Conservation (phyloP, 2,113 vertebrate species). For the Pyrgilauda ruficollis region DNA sequence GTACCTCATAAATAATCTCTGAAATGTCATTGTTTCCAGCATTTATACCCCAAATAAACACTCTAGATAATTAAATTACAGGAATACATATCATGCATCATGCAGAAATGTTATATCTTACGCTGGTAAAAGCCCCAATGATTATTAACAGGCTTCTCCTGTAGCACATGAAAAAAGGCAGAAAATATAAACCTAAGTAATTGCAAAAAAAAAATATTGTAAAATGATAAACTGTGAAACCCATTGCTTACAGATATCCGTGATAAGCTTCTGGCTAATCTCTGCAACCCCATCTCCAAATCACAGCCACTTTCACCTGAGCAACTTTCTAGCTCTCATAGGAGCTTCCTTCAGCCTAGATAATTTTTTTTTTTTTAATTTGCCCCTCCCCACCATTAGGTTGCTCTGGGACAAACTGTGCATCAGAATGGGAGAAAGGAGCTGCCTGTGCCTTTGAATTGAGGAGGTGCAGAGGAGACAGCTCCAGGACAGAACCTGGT, state of each 20-base stretch:
- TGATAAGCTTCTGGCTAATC: neutral
- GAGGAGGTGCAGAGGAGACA: neutral
- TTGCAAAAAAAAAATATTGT: neutral
- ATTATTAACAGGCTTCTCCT: neutral
- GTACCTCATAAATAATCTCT: neutral
- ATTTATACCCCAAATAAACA: neutral
- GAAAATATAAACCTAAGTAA: neutral
- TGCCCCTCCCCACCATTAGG: neutral
- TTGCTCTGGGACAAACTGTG: neutral
- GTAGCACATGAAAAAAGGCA: neutral
- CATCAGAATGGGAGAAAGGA: neutral
- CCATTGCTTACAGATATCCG: neutral
- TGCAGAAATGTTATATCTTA: neutral
- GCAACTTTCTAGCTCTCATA: neutral
- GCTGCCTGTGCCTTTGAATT: neutral
- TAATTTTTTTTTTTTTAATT: neutral
- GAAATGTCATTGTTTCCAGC: neutral
- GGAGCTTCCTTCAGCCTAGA: neutral
- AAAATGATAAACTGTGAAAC: neutral
- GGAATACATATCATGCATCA: neutral
- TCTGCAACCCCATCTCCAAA: neutral
- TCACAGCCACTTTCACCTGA: neutral
- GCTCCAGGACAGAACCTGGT: neutral
- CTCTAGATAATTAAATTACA: conserved; percentile 19
- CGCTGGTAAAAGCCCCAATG: neutral